These are phyloP conservation scores for Sciurus vulgaris DNA, from an alignment of 2,797 vertebrate species.

Conservation along the genomic window DNA sequence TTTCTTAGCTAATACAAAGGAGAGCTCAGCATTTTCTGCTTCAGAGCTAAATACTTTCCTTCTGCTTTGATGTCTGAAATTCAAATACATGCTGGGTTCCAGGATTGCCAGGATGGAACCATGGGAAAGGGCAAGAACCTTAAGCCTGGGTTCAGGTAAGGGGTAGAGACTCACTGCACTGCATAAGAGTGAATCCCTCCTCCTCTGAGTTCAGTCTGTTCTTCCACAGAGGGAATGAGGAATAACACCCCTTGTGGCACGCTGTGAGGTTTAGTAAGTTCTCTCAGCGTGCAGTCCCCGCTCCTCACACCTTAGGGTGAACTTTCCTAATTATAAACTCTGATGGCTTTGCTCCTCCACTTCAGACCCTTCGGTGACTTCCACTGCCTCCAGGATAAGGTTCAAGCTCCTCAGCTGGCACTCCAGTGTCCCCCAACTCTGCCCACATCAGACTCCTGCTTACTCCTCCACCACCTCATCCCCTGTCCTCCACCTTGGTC, in stretches of 20 bases:
- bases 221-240: background rate
- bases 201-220: background rate
- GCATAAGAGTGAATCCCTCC: background rate
- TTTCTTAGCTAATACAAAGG: background rate
- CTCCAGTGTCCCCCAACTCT: background rate
- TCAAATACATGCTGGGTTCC: accelerated
- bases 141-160: background rate
- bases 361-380: background rate
- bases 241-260: accelerated
- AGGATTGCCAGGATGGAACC: accelerated
- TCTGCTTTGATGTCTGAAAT: background rate
- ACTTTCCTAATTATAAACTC: background rate
- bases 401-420: no score
- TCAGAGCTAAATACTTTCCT: background rate
- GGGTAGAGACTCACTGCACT: background rate
- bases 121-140: background rate
- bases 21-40: background rate
- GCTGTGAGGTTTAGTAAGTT: background rate
- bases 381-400: background rate
- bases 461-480: accelerated
- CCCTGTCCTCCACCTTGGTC: no score
- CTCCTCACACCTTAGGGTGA: background rate
- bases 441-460: background rate
- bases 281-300: no score
- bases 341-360: background rate